Percentiles rank a stretch among this genome's conserved stretches.
Conservation (phyloP, 1,140 invertebrate species). For the Chionoecetes opilio region DNA sequence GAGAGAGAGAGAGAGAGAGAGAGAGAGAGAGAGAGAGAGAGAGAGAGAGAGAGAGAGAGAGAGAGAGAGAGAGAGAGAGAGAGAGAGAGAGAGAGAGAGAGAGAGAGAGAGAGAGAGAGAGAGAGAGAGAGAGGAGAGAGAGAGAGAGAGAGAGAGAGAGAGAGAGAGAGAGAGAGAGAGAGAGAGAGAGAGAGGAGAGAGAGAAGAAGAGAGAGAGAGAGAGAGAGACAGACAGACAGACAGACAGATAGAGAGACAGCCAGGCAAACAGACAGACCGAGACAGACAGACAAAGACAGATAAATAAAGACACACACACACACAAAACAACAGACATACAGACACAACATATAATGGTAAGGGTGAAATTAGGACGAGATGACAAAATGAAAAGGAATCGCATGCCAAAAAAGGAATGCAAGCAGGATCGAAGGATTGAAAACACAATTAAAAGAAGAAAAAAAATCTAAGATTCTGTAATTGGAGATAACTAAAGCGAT, state of each 20-base stretch:
- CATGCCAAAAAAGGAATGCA: too few species aligned
- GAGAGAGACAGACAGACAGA: background rate
- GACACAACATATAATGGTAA: constrained; percentile 37
- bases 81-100: too few species aligned
- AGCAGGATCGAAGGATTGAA: too few species aligned
- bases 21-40: background rate
- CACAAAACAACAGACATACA: too few species aligned
- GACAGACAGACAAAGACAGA: background rate
- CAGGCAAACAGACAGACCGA: background rate
- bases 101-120: background rate
- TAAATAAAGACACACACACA: too few species aligned
- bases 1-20: background rate
- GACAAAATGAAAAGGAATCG: too few species aligned
- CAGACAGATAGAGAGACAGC: background rate
- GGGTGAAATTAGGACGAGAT: background rate
- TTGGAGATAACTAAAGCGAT: too few species aligned
- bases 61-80: too few species aligned
- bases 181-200: background rate
- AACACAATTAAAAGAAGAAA: too few species aligned
- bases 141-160: background rate
- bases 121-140: background rate
- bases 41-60: too few species aligned
- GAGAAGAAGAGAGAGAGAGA: background rate
- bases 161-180: too few species aligned
- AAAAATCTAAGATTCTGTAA: too few species aligned